A percentile compares a stretch with the other conserved stretches of the same genome.
Conservation (phyloP, 2,113 vertebrate species). For the Tringa solitaria region DNA sequence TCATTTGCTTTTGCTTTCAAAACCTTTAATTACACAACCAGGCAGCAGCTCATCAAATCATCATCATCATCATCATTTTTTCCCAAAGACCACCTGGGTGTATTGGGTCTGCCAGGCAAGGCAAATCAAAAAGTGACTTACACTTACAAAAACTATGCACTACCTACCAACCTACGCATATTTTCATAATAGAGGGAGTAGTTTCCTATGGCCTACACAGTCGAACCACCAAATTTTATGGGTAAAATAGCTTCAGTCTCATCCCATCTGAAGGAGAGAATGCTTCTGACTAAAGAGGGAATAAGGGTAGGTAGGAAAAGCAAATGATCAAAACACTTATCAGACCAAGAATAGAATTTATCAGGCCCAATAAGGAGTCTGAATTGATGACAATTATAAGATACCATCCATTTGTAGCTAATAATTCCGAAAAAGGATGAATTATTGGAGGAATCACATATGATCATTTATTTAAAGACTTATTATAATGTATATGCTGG, state of each 20-base stretch:
- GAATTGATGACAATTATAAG: slow-evolving; percentile 44
- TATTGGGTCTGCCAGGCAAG: not conserved
- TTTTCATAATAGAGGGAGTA: not conserved
- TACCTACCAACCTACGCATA: accelerated
- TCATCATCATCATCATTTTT: not conserved
- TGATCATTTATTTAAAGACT: slow-evolving; percentile 54
- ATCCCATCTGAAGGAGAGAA: not conserved
- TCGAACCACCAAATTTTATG: not conserved
- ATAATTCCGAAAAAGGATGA: slow-evolving; percentile 39
- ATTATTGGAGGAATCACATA: slow-evolving; percentile 55
- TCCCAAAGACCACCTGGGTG: not conserved
- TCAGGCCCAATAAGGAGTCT: not conserved
- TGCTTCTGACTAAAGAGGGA: not conserved
- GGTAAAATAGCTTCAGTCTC: not conserved
- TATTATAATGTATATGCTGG: not conserved
- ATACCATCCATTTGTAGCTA: slow-evolving; percentile 37
- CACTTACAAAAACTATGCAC: not conserved
- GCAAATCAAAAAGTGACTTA: not conserved
- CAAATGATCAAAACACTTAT: slow-evolving; percentile 35
- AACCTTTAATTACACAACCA: not conserved
- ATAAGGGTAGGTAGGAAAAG: slow-evolving; percentile 1
- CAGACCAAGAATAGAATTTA: not conserved
- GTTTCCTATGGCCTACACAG: not conserved
- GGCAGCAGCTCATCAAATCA: not conserved
- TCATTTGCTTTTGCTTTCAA: not conserved